Base-by-base conservation (phyloP, 2,888 invertebrate species). In the Ceratothoa steindachneri region DNA sequence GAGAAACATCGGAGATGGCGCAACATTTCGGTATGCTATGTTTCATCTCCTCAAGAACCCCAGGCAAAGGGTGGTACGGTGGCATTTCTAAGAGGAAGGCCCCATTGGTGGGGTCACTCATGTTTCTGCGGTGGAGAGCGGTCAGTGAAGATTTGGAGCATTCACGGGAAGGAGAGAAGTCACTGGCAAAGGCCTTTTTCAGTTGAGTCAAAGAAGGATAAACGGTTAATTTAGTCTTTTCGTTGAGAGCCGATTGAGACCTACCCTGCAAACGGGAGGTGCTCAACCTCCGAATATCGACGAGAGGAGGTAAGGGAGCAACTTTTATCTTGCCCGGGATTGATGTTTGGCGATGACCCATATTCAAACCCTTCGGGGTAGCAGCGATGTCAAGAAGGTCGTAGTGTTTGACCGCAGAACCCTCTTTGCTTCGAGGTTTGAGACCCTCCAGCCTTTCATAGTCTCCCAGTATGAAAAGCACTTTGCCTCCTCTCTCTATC, bases 91-190 rank as follows among this genome's bases (percentile, higher is more conserved):
- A 3, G 1, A 55, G 28, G 28, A 64, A 73, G 2, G 53, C 19
- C 1, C 76, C 76, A 70, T 76, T 76, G 1, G 76, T 76, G 3
- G 76, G 76, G 31, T 76, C 76, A 60, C 76, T 76, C 67, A 73
- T 72, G 15, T 70, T 72, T 28, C 76, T 67, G 2, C 64, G n/a
- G 64, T 76, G 76, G n/a, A n/a, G n/a, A 3, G 30, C 71, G 24
- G 22, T 52, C 30, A 51, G 22, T 27, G 4, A n/a, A 28, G 22
- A 2, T 7, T 19, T 69, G 24, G 0, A 41, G 7, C 15, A 2
- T 2, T n/a, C 30, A 12, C 12, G n/a, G 30, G n/a, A 7, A 22
- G 12, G 1, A 0, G 12, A 22, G 15, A 12, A 3, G 22, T 28
- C 12, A 29, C 15, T 19, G 12, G 29, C 30, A n/a, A n/a, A 5